A percentile compares a stretch with the other conserved stretches of the same genome.
Evolutionary conservation across 2,113 vertebrate species (phyloP).

Genomic region (Ancistrus triradiatus): DNA sequence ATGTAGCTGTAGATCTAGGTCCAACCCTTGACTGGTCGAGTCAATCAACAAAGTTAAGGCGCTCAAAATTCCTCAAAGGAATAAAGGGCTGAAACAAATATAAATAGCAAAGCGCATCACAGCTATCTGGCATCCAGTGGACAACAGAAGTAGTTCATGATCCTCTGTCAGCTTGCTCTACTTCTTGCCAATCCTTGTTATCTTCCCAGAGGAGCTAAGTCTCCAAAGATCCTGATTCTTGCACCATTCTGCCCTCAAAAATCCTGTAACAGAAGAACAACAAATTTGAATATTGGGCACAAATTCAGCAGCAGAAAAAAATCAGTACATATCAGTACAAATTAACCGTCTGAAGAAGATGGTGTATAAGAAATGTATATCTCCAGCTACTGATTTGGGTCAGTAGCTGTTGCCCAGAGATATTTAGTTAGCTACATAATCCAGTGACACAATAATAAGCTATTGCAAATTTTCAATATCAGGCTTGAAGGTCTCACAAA

Average conservation of each 20-base stretch:
- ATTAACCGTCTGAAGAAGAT: too few species aligned
- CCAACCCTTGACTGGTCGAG: not conserved
- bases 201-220: slow-evolving; percentile 9
- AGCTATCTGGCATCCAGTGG: slow-evolving; percentile 43
- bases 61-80: slow-evolving; percentile 14
- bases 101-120: slow-evolving; percentile 33
- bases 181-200: slow-evolving; percentile 17
- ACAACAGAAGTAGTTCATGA: slow-evolving; percentile 47
- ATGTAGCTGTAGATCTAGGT: too few species aligned
- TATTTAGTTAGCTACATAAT: too few species aligned
- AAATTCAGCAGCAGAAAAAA: too few species aligned
- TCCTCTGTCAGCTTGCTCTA: slow-evolving; percentile 32
- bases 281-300: not conserved
- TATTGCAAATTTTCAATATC: too few species aligned
- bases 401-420: too few species aligned
- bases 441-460: too few species aligned
- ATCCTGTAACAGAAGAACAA: slow-evolving; percentile 56
- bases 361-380: too few species aligned
- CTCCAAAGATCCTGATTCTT: slow-evolving; percentile 22
- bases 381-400: too few species aligned
- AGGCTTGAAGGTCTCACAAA: too few species aligned
- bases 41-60: not conserved
- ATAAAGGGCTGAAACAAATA: slow-evolving; percentile 20
- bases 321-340: too few species aligned
- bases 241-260: slow-evolving; percentile 33